A percentile compares a stretch with the other conserved stretches of the same genome.
Evolutionary conservation across 2,888 invertebrate species (phyloP).

Genomic region (Lycophotia porphyrea): DNA sequence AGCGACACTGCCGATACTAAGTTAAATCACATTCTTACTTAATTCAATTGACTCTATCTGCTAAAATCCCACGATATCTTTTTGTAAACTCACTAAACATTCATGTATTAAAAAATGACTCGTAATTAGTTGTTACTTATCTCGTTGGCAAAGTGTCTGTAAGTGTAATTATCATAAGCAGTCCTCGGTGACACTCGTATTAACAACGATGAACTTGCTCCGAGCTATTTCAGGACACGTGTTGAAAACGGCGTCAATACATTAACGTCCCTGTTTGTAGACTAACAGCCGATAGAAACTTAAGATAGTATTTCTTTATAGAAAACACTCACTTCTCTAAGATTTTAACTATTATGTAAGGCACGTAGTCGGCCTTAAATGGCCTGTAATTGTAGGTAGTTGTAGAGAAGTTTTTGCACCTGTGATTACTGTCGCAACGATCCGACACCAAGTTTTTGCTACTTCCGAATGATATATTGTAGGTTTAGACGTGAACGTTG

Average conservation of each 20-base stretch:
- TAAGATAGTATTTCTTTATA: slow-evolving; percentile 72
- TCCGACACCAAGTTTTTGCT: slow-evolving; percentile 85
- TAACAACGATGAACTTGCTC: slow-evolving; percentile 60
- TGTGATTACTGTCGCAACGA: slow-evolving; percentile 84
- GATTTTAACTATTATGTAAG: slow-evolving; percentile 84
- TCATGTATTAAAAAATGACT: slow-evolving; percentile 30
- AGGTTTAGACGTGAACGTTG: slow-evolving; percentile 63
- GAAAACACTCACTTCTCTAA: slow-evolving; percentile 81
- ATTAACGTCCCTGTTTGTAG: slow-evolving; percentile 62
- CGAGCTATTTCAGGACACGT: slow-evolving; percentile 61
- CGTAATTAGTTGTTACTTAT: slow-evolving; percentile 49
- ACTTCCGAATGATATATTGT: slow-evolving; percentile 85
- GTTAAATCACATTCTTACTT: slow-evolving; percentile 28
- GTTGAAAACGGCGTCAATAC: slow-evolving; percentile 58
- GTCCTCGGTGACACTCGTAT: slow-evolving; percentile 54
- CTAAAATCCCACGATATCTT: slow-evolving; percentile 25
- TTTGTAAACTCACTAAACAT: slow-evolving; percentile 37
- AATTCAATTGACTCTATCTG: slow-evolving; percentile 29
- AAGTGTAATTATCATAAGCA: slow-evolving; percentile 59
- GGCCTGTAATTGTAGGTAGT: slow-evolving; percentile 87
- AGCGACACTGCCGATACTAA: slow-evolving; percentile 37
- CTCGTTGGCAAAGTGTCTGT: slow-evolving; percentile 41
- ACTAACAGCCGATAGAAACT: slow-evolving; percentile 65
- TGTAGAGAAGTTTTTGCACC: slow-evolving; percentile 82
- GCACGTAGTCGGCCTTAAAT: slow-evolving; percentile 86